Conservation (phyloP, 2,113 vertebrate species). For the Colaptes auratus region DNA sequence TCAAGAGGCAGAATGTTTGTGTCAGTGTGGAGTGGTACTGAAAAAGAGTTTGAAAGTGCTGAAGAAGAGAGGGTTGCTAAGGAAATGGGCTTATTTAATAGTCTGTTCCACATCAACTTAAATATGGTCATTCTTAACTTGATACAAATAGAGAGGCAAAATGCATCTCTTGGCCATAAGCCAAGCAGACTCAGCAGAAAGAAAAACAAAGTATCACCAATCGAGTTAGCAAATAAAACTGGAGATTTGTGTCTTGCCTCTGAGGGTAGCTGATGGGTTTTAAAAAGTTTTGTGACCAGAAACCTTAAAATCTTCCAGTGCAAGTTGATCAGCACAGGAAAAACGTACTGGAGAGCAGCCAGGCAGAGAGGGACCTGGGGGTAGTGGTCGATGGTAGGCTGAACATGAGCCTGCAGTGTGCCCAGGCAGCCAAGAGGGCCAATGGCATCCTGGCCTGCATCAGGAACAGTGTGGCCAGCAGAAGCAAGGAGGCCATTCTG, state of each 20-base stretch:
- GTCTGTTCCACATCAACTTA: neutral
- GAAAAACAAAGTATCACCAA: slow-evolving; percentile 12
- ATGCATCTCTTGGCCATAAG: slow-evolving; percentile 8
- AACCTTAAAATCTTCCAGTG: neutral
- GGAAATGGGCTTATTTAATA: neutral
- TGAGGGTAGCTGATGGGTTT: neutral
- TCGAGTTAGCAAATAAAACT: slow-evolving; percentile 37
- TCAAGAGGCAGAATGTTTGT: slow-evolving; percentile 1
- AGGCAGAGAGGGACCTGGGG: too few species aligned
- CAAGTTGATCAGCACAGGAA: neutral
- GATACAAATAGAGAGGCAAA: neutral
- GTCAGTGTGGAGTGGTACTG: neutral
- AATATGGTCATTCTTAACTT: neutral
- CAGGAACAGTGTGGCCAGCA: too few species aligned
- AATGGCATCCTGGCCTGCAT: too few species aligned
- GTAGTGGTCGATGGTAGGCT: too few species aligned
- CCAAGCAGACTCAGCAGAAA: slow-evolving; percentile 50
- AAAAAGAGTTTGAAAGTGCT: neutral
- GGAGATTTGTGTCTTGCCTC: slow-evolving; percentile 39
- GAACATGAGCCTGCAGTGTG: too few species aligned
- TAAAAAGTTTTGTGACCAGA: neutral
- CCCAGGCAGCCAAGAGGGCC: too few species aligned
- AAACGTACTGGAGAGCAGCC: neutral
- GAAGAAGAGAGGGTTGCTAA: neutral
- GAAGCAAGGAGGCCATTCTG: too few species aligned